phyloP scores from a whole-genome alignment of 2,888 invertebrate genomes.

The Ferdinandea cuprea region DNA sequence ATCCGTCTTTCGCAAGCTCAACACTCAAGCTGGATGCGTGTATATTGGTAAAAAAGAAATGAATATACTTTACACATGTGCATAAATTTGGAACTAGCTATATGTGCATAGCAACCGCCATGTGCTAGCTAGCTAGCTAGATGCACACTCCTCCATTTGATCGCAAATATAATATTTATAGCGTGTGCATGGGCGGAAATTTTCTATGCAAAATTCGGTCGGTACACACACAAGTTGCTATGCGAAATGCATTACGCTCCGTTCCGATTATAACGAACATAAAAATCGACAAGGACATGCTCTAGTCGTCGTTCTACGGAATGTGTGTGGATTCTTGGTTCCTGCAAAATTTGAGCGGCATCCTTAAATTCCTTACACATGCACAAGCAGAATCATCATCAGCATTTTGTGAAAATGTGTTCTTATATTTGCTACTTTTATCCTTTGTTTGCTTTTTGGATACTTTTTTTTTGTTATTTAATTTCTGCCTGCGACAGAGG shows the following conservation, averaged over 20 bases:
- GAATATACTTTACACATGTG: not conserved
- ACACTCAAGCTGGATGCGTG: conserved; percentile 26
- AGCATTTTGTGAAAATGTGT: conserved; percentile 69
- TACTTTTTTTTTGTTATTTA: conserved; percentile 6
- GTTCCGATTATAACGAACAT: conserved; percentile 36
- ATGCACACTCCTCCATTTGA: conserved; percentile 61
- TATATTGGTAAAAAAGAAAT: conserved; percentile 1
- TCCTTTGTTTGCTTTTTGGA: conserved; percentile 62
- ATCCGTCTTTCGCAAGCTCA: too few relatives aligned
- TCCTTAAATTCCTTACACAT: conserved; percentile 63
- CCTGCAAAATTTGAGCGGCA: conserved; percentile 41
- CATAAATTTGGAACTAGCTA: not conserved
- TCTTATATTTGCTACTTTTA: conserved; percentile 63
- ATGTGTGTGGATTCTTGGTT: conserved; percentile 26
- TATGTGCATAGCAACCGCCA: conserved; percentile 9
- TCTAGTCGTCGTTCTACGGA: not conserved
- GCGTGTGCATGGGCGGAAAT: conserved; percentile 63
- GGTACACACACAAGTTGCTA: conserved; percentile 30
- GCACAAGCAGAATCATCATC: conserved; percentile 62
- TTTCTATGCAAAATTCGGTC: conserved; percentile 62
- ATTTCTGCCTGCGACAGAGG: not conserved
- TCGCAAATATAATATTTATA: conserved; percentile 72
- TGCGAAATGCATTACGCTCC: conserved; percentile 57
- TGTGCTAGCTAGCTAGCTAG: too few relatives aligned
- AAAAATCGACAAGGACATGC: conserved; percentile 50